Percentiles rank a stretch among this genome's conserved stretches.
These are phyloP conservation scores for Oreochromis aureus DNA, from an alignment of 2,113 vertebrate genomes.

Conservation along the genomic window DNA sequence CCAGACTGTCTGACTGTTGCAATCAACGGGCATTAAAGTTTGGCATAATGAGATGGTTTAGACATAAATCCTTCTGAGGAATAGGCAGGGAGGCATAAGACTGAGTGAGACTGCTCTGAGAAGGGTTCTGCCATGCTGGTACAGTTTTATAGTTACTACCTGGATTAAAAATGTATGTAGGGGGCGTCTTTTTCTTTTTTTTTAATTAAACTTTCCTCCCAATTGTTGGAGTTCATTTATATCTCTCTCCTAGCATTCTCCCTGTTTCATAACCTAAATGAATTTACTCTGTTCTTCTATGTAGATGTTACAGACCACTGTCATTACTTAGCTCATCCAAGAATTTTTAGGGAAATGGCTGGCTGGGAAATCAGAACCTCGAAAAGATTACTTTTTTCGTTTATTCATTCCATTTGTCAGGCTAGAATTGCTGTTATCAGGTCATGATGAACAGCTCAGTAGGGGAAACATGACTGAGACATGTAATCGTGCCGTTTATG, in stretches of 20 bases:
- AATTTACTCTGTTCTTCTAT: background rate
- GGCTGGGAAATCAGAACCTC: background rate
- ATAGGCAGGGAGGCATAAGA: background rate
- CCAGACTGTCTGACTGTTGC: background rate
- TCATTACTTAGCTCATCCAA: constrained; percentile 8
- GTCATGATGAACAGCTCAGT: background rate
- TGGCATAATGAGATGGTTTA: background rate
- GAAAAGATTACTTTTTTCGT: background rate
- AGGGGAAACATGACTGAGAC: background rate
- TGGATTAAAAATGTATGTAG: background rate
- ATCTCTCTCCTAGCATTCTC: background rate
- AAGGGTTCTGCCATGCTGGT: background rate
- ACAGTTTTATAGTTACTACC: background rate
- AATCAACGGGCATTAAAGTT: background rate
- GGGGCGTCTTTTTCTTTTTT: background rate
- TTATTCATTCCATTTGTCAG: background rate
- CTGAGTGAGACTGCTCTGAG: background rate
- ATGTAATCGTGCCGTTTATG: background rate
- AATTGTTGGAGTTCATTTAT: background rate
- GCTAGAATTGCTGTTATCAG: background rate
- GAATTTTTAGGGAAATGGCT: background rate
- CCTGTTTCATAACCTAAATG: background rate
- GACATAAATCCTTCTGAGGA: background rate
- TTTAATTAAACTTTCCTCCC: background rate
- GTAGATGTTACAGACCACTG: background rate